Evolutionary conservation across 2,113 vertebrate species (phyloP).

Genomic region (Vulpes vulpes): DNA sequence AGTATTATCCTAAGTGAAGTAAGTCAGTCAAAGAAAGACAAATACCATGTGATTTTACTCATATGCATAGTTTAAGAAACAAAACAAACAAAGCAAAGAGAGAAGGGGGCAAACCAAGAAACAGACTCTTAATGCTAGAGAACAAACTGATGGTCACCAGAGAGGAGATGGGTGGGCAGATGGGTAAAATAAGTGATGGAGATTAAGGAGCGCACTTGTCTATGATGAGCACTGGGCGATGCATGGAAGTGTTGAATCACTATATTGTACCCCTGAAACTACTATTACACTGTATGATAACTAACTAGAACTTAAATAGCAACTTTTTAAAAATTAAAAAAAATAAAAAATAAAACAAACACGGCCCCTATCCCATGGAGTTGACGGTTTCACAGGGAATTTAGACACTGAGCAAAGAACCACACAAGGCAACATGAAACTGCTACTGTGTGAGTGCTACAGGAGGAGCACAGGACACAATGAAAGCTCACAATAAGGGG

Average conservation of each 20-base stretch:
- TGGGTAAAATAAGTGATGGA: neutral
- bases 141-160: neutral
- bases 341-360: neutral
- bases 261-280: neutral
- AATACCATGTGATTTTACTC: neutral
- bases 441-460: neutral
- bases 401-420: neutral
- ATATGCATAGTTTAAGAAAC: neutral
- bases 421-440: neutral
- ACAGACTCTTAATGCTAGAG: neutral
- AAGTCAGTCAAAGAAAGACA: neutral
- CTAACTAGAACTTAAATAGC: neutral
- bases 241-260: neutral
- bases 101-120: neutral
- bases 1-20: neutral
- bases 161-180: neutral
- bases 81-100: neutral
- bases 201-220: neutral
- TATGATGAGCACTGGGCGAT: neutral
- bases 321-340: neutral
- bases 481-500: neutral
- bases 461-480: neutral
- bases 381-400: neutral
- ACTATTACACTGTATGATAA: neutral
- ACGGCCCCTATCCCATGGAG: neutral